These are phyloP conservation scores for Pachyramphus minor DNA, from an alignment of 2,113 vertebrate species.

Conservation along the genomic window DNA sequence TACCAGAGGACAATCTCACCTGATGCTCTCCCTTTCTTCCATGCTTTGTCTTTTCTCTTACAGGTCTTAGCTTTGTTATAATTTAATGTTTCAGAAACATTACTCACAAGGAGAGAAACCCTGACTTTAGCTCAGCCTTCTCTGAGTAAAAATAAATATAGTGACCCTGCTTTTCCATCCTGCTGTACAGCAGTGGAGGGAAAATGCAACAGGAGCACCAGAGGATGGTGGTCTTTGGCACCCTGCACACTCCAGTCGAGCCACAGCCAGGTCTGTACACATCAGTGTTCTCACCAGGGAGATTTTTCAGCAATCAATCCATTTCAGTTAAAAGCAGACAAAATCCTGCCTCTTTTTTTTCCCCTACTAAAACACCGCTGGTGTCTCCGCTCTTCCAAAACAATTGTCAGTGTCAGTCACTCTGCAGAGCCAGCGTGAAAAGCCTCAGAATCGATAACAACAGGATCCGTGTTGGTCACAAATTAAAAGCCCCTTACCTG, in stretches of 20 bases:
- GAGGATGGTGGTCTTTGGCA: not conserved
- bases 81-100: not conserved
- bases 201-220: not conserved
- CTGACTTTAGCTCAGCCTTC: not conserved
- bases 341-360: not conserved
- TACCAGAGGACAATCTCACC: not conserved
- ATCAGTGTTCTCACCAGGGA: not conserved
- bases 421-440: not conserved
- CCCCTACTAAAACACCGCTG: not conserved
- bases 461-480: not conserved
- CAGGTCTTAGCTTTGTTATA: not conserved
- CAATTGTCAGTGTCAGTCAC: not conserved
- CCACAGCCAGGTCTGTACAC: not conserved
- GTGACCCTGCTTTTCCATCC: not conserved
- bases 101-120: not conserved
- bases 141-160: not conserved
- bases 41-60: not conserved
- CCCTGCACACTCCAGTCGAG: not conserved
- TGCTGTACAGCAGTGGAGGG: not conserved
- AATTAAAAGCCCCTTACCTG: conserved; percentile 17
- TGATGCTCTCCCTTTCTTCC: not conserved
- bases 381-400: not conserved
- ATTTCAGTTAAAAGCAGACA: not conserved
- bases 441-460: not conserved
- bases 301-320: not conserved